Evolutionary conservation across 2,797 vertebrate species (phyloP), one percentile per base, ranked within the genome.

Genomic region (Columba guinea): DNA sequence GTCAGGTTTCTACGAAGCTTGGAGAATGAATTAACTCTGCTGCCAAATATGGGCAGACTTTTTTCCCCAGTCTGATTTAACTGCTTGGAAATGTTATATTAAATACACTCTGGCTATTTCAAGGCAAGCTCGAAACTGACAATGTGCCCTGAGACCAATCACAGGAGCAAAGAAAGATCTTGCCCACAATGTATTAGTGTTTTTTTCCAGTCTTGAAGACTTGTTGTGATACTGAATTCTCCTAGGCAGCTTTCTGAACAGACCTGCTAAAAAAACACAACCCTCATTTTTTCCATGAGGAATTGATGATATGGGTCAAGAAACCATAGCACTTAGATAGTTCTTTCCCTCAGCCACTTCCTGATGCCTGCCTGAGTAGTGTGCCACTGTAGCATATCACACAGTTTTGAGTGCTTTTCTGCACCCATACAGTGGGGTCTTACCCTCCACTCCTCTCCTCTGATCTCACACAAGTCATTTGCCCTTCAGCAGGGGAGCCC

Each of bases 31-130:
- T 91, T 89, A 96, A 97, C 19, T 94, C 53, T 83, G 65, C 56
- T 95, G 82, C 90, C 96, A 97, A 97, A 97, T 97, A 97, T 67
- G 86, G 86, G 51, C 81, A 95, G 81, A 30, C 1, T 17, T 84
- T 94, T 80, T 86, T 8, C 13, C 65, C 35, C 92, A 71, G 51
- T 76, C 80, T 95, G 75, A 67, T 75, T 86, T 89, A 95, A 93
- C 84, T 94, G 87, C 46, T 62, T 93, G 60, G 74, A 93, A 88
- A 81, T 27, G 37, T 70, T 89, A n/a, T 48, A 82, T 84, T 95
- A 79, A 95, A 92, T 87, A 85, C 56, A 94, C 65, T 53, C 52
- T 60, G 65, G 91, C 74, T 86, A 58, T 94, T 97, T 97, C 90
- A 92, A 95, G 84, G 82, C 92, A 96, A 87, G 84, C 63, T 90